Conservation (phyloP, 2,113 vertebrate genomes). For the Vombatus ursinus region DNA sequence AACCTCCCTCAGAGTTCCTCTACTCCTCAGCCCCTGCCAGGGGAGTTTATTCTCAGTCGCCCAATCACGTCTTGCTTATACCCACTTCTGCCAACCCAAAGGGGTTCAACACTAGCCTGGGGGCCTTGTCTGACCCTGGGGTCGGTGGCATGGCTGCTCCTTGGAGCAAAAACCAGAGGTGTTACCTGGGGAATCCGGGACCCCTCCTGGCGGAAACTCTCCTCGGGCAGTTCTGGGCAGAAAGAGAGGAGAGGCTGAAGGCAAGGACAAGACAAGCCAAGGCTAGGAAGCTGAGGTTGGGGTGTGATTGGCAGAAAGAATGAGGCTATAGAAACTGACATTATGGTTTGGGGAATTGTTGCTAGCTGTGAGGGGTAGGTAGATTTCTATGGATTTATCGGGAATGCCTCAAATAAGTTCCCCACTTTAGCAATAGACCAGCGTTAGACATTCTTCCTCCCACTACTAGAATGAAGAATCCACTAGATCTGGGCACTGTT, state of each 20-base stretch:
- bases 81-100: slow-evolving; percentile 1
- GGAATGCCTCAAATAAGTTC: slow-evolving; percentile 27
- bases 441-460: slow-evolving; percentile 44
- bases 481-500: slow-evolving; percentile 23
- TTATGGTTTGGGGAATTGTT: background rate
- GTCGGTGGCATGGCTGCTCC: slow-evolving; percentile 53
- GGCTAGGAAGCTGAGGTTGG: slow-evolving; percentile 61
- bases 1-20: slow-evolving; percentile 19
- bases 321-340: background rate
- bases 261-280: slow-evolving; percentile 62
- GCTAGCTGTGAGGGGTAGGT: background rate
- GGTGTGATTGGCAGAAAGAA: slow-evolving; percentile 33
- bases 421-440: slow-evolving; percentile 19
- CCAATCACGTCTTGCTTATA: slow-evolving; percentile 35
- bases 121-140: slow-evolving; percentile 36
- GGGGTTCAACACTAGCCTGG: slow-evolving; percentile 18
- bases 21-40: slow-evolving; percentile 57
- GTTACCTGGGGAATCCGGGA: slow-evolving; percentile 78
- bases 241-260: slow-evolving; percentile 61
- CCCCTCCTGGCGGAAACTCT: slow-evolving; percentile 70
- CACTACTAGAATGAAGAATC: background rate
- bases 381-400: background rate
- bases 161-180: slow-evolving; percentile 66
- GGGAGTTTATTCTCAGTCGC: slow-evolving; percentile 35
- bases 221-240: slow-evolving; percentile 74